These are phyloP conservation scores for Dolichallabes microphthalmus DNA, from an alignment of 2,113 vertebrate species.

Conservation along the genomic window DNA sequence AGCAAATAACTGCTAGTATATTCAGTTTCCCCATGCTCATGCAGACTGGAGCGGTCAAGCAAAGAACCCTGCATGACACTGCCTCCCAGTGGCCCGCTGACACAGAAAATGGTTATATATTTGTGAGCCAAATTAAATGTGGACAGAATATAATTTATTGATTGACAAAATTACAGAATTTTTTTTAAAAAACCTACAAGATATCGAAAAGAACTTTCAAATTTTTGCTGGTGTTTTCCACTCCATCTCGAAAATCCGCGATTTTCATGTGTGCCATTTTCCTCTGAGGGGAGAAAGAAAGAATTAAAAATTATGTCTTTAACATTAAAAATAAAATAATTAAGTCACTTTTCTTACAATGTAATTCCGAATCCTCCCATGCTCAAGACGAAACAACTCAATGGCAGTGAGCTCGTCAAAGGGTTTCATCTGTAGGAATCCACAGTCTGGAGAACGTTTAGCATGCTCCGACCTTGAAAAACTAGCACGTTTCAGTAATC, in stretches of 20 bases:
- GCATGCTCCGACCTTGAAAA: constrained; percentile 70
- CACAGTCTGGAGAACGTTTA: constrained; percentile 70
- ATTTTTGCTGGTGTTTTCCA: constrained; percentile 56
- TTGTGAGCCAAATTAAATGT: background rate
- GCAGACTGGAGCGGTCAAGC: background rate
- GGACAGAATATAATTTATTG: background rate
- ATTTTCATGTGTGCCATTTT: constrained; percentile 69
- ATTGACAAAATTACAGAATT: too few relatives aligned
- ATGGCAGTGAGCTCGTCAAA: constrained; percentile 73
- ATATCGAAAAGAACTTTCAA: constrained; percentile 49
- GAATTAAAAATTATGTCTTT: background rate
- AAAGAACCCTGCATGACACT: background rate
- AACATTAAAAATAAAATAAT: background rate
- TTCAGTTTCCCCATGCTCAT: background rate
- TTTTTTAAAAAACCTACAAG: background rate
- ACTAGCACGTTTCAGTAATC: background rate
- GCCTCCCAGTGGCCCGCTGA: constrained; percentile 18
- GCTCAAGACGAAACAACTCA: constrained; percentile 73
- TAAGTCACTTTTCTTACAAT: constrained; percentile 65
- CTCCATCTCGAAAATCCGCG: constrained; percentile 61
- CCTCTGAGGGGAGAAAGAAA: constrained; percentile 53
- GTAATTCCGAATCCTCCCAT: constrained; percentile 71
- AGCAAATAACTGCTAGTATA: constrained; percentile 8
- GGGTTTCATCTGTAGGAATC: constrained; percentile 68
- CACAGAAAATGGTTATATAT: background rate